Conservation (phyloP, 2,888 invertebrate genomes). For the Ophion slaviceki region DNA sequence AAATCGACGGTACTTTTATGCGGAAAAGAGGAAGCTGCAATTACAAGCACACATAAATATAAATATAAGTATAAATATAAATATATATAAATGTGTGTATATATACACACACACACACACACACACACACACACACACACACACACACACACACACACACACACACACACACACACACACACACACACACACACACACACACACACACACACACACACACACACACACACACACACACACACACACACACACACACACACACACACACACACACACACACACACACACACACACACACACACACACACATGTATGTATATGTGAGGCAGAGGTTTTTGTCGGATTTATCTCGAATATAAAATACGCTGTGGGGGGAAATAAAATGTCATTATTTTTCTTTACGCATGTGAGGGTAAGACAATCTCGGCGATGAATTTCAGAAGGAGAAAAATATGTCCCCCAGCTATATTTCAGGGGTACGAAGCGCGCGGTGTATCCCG, state of each 20-base stretch:
- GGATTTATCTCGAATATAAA: constrained; percentile 60
- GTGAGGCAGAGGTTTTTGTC: constrained; percentile 47
- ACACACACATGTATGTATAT: no score
- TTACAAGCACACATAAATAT: not conserved
- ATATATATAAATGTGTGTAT: not conserved
- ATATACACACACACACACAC: no score
- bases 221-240: no score
- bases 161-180: no score
- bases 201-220: no score
- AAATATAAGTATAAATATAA: not conserved
- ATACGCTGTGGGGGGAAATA: constrained; percentile 25
- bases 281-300: no score
- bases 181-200: no score
- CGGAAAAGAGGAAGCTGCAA: constrained; percentile 18
- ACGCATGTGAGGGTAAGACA: constrained; percentile 36
- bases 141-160: no score
- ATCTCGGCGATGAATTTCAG: constrained; percentile 47
- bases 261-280: no score
- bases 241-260: no score
- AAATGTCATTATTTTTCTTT: constrained; percentile 67
- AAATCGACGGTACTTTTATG: constrained; percentile 53
- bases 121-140: no score
- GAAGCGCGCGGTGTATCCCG: constrained; percentile 3
- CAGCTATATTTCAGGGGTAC: constrained; percentile 34
- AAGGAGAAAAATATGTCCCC: constrained; percentile 43